Percentiles rank a stretch among this genome's conserved stretches.
phyloP scores from a whole-genome alignment of 1,140 invertebrate species.

The Cotesia glomerata region DNA sequence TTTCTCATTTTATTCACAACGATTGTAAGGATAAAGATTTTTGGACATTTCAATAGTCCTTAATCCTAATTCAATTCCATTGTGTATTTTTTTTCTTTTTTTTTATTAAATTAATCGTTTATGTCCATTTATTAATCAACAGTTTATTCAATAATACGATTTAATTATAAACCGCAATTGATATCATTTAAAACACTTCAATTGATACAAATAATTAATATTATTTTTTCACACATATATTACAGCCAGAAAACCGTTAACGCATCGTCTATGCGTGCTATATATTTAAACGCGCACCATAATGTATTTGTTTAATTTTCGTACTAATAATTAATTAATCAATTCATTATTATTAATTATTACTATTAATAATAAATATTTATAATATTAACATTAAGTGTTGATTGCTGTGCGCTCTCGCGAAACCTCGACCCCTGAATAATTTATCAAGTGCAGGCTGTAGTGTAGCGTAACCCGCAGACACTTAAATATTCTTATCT shows the following conservation, averaged over 20 bases:
- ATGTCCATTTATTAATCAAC: slow-evolving; percentile 58
- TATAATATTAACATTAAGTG: not conserved
- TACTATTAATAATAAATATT: not conserved
- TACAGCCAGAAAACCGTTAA: slow-evolving; percentile 40
- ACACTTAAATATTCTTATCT: no score
- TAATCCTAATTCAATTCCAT: slow-evolving; percentile 62
- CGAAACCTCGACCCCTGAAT: not conserved
- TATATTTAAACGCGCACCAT: slow-evolving; percentile 34
- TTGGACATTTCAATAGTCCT: slow-evolving; percentile 50
- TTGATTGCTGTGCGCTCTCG: not conserved
- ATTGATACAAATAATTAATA: not conserved
- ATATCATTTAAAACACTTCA: not conserved
- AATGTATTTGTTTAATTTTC: slow-evolving; percentile 34
- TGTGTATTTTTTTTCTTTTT: slow-evolving; percentile 45
- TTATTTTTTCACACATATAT: slow-evolving; percentile 42
- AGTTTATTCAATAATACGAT: slow-evolving; percentile 37
- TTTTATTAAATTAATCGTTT: slow-evolving; percentile 44
- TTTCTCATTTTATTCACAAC: slow-evolving; percentile 9
- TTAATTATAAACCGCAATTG: slow-evolving; percentile 21
- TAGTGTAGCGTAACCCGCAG: no score
- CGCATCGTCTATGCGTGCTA: slow-evolving; percentile 39
- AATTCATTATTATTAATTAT: not conserved
- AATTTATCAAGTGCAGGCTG: no score
- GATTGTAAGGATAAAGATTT: slow-evolving; percentile 49
- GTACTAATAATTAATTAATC: not conserved